These are phyloP conservation scores for Cuniculus paca DNA, from an alignment of 2,797 vertebrate species.

Conservation along the genomic window DNA sequence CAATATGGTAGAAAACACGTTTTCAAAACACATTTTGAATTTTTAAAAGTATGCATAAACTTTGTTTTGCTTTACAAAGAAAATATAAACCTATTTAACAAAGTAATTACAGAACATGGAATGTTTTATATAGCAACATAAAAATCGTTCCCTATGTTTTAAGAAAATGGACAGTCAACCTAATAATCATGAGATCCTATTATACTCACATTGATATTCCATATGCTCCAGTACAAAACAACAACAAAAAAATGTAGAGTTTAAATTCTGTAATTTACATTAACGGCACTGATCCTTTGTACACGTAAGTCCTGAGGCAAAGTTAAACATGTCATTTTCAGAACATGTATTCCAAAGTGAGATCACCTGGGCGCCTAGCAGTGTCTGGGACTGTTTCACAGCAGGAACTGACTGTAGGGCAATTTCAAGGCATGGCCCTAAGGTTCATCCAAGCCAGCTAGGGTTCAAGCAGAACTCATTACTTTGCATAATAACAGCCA, in stretches of 20 bases:
- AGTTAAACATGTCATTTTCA: slow-evolving; percentile 34
- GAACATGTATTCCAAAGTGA: slow-evolving; percentile 34
- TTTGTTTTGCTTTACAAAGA: slow-evolving; percentile 64
- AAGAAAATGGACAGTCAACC: background rate
- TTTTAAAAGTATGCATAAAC: background rate
- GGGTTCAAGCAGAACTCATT: background rate
- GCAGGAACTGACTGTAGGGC: background rate
- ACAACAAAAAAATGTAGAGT: background rate
- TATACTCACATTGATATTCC: background rate
- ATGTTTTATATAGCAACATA: slow-evolving; percentile 19
- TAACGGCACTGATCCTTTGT: background rate
- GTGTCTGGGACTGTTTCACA: background rate
- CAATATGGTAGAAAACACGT: background rate
- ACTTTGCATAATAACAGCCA: background rate
- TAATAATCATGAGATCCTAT: background rate
- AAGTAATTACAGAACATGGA: background rate
- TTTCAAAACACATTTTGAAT: background rate
- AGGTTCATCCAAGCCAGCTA: background rate
- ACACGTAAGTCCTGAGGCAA: background rate
- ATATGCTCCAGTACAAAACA: background rate
- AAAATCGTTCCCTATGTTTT: background rate
- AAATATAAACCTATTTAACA: slow-evolving; percentile 48
- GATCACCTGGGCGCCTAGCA: background rate
- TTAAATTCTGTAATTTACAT: slow-evolving; percentile 48
- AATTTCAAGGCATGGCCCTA: background rate